Base-by-base conservation (phyloP, 2,888 invertebrate species). In the Xestia c-nigrum region DNA sequence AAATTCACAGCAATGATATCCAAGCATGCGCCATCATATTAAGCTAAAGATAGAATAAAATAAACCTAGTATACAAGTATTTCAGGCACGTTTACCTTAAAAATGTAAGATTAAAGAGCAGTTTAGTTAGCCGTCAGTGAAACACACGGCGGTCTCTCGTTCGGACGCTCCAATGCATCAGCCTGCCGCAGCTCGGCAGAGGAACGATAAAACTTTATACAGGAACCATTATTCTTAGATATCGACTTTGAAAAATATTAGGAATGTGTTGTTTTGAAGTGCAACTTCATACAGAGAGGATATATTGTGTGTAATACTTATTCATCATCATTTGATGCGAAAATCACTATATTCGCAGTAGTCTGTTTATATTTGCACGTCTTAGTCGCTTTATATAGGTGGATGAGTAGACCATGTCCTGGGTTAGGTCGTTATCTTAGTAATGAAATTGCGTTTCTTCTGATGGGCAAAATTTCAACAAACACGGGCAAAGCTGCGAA, bases 111-210 rank as follows among this genome's bases (percentile, higher is more conserved):
- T 52, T 67, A 74, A 55, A 59, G 66, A 71, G 43, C 50, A 72
- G 84, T 84, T 77, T 70, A 77, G 65, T 86, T 73, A 38, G 1
- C 63, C 65, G 52, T 67, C 70, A 69, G 43, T 81, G 78, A 70
- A 72, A 64, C 46, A 81, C 55, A 46, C 19, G 38, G 76, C 14
- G 73, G 75, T 72, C 21, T 64, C 31, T 59, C 43, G 64, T 31
- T 71, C 46, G 38, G 72, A 74, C 83, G 63, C 19, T 46, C 43
- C 46, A 43, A 72, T 85, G 71, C 71, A 74, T 85, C 83, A 85
- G 61, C 14, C 24, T 70, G 67, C 72, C 85, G 52, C 77, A 74
- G 69, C 38, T 52, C 24, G n/a, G 16, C 14, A 47, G 46, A 40
- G 47, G 5, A 74, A 24, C 80, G 50, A 69, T 82, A 46, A 61